Percentiles rank a stretch among this genome's conserved stretches.
phyloP scores from a whole-genome alignment of 2,797 vertebrate genomes.

The Gadopsis marmoratus region DNA sequence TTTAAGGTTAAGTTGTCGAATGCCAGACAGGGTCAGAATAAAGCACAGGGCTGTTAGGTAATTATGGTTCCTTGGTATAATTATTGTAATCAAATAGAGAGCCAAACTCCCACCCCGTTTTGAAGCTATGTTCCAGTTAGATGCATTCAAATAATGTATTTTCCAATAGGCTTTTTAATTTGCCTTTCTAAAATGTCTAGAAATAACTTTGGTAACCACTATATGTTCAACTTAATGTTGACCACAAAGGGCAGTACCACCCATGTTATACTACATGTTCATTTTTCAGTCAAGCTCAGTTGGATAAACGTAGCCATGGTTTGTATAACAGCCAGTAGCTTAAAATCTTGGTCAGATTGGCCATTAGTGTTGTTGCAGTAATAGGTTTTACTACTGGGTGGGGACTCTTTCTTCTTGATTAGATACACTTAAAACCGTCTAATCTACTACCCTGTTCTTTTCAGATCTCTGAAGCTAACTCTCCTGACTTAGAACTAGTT shows the following conservation, averaged over 20 bases:
- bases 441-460: background rate
- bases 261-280: background rate
- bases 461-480: background rate
- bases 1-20: constrained; percentile 14
- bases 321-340: constrained; percentile 4
- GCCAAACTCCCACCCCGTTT: constrained; percentile 36
- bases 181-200: background rate
- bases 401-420: constrained; percentile 8
- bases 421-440: background rate
- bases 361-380: constrained; percentile 2
- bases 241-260: background rate
- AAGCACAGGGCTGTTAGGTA: constrained; percentile 33
- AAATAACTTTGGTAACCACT: background rate
- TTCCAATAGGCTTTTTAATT: background rate
- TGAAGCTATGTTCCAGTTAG: constrained; percentile 12
- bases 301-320: background rate
- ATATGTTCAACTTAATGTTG: background rate
- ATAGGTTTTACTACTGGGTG: constrained; percentile 10
- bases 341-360: background rate
- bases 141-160: background rate
- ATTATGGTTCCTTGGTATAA: constrained; percentile 36
- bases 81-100: constrained; percentile 42
- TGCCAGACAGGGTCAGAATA: constrained; percentile 26
- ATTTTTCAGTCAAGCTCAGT: background rate
- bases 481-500: background rate